Conservation (phyloP, 2,113 vertebrate species). For the Petrocephalus microphthalmus region DNA sequence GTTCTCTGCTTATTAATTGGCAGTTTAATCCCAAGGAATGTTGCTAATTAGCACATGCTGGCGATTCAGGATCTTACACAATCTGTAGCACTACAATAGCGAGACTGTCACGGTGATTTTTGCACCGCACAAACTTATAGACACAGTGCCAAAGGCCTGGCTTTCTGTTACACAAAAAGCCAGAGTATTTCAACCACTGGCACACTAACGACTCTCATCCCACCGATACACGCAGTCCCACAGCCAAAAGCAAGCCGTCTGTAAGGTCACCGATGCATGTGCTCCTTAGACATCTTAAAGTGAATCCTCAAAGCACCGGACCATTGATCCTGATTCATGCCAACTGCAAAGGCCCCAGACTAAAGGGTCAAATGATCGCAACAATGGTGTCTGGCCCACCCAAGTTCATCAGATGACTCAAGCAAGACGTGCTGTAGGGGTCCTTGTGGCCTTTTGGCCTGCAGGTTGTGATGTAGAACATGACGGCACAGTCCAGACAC, state of each 20-base stretch:
- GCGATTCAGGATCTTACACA: slow-evolving; percentile 60
- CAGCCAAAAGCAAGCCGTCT: neutral
- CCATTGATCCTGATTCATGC: neutral
- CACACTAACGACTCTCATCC: neutral
- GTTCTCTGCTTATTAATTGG: slow-evolving; percentile 69
- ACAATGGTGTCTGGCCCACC: neutral
- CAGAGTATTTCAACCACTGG: neutral
- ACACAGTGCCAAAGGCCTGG: neutral
- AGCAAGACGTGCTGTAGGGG: neutral
- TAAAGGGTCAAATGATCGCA: neutral
- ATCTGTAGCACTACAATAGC: slow-evolving; percentile 56
- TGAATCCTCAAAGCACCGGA: neutral
- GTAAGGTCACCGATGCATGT: neutral
- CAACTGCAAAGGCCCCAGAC: neutral
- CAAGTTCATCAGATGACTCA: neutral
- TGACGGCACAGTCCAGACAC: neutral
- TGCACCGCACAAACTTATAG: slow-evolving; percentile 19
- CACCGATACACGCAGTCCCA: neutral
- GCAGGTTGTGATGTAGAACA: neutral
- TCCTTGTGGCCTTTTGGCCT: neutral
- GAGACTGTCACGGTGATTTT: slow-evolving; percentile 51
- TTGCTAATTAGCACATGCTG: slow-evolving; percentile 55
- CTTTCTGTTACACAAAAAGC: neutral
- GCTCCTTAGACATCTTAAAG: neutral
- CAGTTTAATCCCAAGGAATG: slow-evolving; percentile 68